Evolutionary conservation across 2,888 invertebrate genomes (phyloP).

Genomic region (Poecilus cupreus): DNA sequence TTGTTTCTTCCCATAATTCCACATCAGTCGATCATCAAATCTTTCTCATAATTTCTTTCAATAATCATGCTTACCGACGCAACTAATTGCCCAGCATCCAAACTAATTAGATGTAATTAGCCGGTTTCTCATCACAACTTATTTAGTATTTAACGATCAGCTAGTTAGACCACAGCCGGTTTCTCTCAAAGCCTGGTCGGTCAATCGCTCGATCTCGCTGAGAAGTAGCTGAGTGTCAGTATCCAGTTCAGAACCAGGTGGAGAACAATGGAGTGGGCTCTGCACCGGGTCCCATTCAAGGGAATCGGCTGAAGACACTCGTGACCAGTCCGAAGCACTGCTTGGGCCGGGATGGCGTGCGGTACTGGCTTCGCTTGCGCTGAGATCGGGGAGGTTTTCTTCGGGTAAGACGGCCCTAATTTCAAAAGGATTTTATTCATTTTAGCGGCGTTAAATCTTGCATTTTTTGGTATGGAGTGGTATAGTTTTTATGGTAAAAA

Average conservation of each 20-base stretch:
- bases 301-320: constrained; percentile 80
- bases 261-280: constrained; percentile 68
- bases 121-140: constrained; percentile 11
- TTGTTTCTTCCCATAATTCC: too few relatives aligned
- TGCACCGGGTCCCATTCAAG: constrained; percentile 82
- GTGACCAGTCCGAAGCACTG: constrained; percentile 76
- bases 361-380: constrained; percentile 66
- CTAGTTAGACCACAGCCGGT: constrained; percentile 74
- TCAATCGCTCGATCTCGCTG: constrained; percentile 81
- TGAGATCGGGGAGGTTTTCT: constrained; percentile 57
- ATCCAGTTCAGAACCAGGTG: constrained; percentile 75
- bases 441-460: background rate
- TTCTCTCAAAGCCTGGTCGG: constrained; percentile 79
- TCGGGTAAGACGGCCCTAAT: constrained; percentile 64
- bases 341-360: constrained; percentile 65
- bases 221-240: constrained; percentile 80
- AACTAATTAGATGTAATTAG: background rate
- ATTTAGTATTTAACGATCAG: constrained; percentile 65
- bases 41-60: background rate
- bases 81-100: background rate
- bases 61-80: background rate
- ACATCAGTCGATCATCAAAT: too few relatives aligned
- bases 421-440: background rate
- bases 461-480: too few relatives aligned
- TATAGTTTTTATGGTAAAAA: too few relatives aligned